Evolutionary conservation across 2,888 invertebrate genomes (phyloP), one percentile per base, ranked within the genome.

Genomic region (Scaptomyza reducta): DNA sequence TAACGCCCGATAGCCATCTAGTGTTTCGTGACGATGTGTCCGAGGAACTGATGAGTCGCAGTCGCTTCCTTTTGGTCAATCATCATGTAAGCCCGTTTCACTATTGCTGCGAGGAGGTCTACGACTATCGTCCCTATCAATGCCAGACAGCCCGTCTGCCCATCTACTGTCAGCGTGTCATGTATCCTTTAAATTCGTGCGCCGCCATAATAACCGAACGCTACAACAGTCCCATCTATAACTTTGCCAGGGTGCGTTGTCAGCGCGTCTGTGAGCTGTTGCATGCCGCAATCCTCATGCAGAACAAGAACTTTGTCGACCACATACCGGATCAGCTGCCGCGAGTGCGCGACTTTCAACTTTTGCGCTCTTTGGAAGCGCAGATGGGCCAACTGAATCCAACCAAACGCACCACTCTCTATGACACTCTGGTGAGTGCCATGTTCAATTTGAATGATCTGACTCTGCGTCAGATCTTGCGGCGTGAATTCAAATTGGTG

Each of bases 11-110:
- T 0, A 13, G 2, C 0, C 79, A 82, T 18, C 22, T 82, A 9
- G 55, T 75, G 0, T 79, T 79, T n/a, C 83, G 79, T 7, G 83
- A 79, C n/a, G 83, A 79, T 50, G 25, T 82, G 16, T 42, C 66
- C 6, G 46, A 51, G 6, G 57, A 54, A 2, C n/a, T 82, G 14
- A 3, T 79, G 51, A 6, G 44, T n/a, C 46, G 51, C 13, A 53
- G 76, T 22, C 71, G 75, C 38, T 74, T 72, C 31, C 67, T 79
- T 0, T 13, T 82, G 47, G 67, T 79, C 6, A 79, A 82, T 27
- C 79, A 79, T 35, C 79, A 82, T 41, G 76, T 75, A 0, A 79
- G 79, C 4, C 69, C 72, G 0, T 79, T 82, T 13, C 56, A 82
- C 38, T 58, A 50, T 6, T 54, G 53, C 41, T 58, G 53, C 40